Conservation (phyloP, 2,113 vertebrate species). For the Gallinago jamesoni region DNA sequence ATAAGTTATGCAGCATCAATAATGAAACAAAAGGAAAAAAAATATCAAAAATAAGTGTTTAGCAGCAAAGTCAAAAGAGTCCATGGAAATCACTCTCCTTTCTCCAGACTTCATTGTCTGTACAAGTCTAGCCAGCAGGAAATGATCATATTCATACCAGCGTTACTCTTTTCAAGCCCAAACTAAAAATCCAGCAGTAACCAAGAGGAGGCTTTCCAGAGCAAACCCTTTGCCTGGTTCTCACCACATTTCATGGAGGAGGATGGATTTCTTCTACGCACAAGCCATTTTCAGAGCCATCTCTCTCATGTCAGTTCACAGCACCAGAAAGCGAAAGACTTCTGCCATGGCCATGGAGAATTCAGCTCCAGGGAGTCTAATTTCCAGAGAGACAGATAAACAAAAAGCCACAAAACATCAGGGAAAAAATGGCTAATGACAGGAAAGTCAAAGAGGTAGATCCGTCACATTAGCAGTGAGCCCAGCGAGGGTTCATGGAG, state of each 20-base stretch:
- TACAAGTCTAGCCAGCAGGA: background rate
- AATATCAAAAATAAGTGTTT: background rate
- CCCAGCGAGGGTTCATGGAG: background rate
- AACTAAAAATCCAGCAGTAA: background rate
- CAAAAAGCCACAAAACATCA: background rate
- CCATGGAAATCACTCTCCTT: background rate
- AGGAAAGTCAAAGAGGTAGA: background rate
- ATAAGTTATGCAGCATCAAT: background rate
- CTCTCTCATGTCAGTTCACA: background rate
- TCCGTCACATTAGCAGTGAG: background rate
- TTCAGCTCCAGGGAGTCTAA: background rate
- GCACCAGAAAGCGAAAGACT: background rate
- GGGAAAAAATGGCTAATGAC: background rate
- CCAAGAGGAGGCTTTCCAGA: background rate
- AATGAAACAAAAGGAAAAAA: background rate
- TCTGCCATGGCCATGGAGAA: background rate
- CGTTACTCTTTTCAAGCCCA: background rate
- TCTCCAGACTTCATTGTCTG: background rate
- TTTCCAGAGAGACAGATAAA: background rate
- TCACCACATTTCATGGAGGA: background rate
- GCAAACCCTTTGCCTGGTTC: background rate
- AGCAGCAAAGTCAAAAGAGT: background rate
- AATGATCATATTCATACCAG: background rate
- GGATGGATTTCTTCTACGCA: background rate
- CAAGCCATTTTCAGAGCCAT: background rate